Base-by-base conservation (phyloP, 1,140 invertebrate species). In the Formica exsecta region DNA sequence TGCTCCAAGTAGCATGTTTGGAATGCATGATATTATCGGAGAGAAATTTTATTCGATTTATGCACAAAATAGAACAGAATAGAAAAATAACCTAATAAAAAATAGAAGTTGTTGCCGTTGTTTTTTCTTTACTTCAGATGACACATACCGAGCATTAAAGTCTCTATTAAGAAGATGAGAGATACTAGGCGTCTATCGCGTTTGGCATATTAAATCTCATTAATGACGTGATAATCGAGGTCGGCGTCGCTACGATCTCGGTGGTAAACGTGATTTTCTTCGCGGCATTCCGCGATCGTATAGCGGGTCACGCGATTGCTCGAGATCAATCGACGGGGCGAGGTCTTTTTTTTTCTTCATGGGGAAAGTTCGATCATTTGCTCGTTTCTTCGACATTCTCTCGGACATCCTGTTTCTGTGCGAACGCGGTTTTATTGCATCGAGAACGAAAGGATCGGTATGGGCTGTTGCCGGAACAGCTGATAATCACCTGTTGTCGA, bases 151-250 rank as follows among this genome's bases (percentile, higher is more conserved):
- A 44, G 79, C 79, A 2, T 83, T 83, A 16, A 83, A 83, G 79
- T 83, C 79, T 83, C 79, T 83, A 83, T 83, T 83, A 83, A 83
- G 59, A 62, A 61, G 79, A 48, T n/a, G 77, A 16, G 51, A 61
- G 19, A 59, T n/a, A 66, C 6, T 25, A 32, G 13, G 51, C 19
- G 38, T 61, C 13, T 38, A 61, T 73, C 5, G 25, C 29, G 48
- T 81, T 73, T 59, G 36, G 3, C 25, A 57, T 38, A 41, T 81
- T 54, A 73, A 73, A 74, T 61, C 66, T 22, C 51, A 25, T 59
- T 44, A 48, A 83, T 74, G 29, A 73, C 25, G 29, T 11, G 25
- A 48, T 83, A 83, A 83, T 83, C 54, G 54, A 59, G 54, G 68
- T 62, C 68, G 66, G 68, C 36, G 19, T 11, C 64, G 13, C 3